These are phyloP conservation scores for Prionace glauca DNA, from an alignment of 2,797 vertebrate genomes.

Conservation along the genomic window DNA sequence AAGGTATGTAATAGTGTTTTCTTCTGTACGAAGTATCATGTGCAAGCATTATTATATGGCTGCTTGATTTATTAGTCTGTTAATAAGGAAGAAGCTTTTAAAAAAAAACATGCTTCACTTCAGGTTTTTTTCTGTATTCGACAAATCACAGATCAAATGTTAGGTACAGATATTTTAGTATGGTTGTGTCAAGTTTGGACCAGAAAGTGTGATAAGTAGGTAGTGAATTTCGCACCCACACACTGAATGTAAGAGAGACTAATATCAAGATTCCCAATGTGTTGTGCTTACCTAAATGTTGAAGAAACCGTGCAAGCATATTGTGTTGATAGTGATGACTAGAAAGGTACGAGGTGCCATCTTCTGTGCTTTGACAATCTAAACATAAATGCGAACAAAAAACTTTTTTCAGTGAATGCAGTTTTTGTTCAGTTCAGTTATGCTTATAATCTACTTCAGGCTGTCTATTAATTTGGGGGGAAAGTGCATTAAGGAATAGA, in stretches of 20 bases:
- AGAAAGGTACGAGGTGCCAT: not conserved
- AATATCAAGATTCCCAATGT: not conserved
- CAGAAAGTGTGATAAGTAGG: not conserved
- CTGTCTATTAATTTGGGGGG: slow-evolving; percentile 30
- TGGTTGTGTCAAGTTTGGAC: too few relatives aligned
- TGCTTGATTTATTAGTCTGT: not conserved
- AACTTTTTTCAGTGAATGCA: not conserved
- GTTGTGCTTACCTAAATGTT: not conserved
- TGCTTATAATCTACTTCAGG: slow-evolving; percentile 31
- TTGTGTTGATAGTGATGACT: not conserved
- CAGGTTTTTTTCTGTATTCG: not conserved
- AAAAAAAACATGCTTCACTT: not conserved
- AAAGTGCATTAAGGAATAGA: slow-evolving; percentile 34
- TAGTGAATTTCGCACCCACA: slow-evolving; percentile 1
- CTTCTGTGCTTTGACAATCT: not conserved
- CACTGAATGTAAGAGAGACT: not conserved
- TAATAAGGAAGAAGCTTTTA: not conserved
- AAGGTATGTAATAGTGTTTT: not conserved
- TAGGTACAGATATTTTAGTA: not conserved
- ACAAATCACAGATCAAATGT: not conserved
- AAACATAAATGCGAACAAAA: not conserved
- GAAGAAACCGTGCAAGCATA: not conserved
- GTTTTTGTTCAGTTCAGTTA: slow-evolving; percentile 27
- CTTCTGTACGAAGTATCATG: not conserved
- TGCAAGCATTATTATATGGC: not conserved